phyloP scores from a whole-genome alignment of 2,113 vertebrate genomes.

The Desmodus rotundus region DNA sequence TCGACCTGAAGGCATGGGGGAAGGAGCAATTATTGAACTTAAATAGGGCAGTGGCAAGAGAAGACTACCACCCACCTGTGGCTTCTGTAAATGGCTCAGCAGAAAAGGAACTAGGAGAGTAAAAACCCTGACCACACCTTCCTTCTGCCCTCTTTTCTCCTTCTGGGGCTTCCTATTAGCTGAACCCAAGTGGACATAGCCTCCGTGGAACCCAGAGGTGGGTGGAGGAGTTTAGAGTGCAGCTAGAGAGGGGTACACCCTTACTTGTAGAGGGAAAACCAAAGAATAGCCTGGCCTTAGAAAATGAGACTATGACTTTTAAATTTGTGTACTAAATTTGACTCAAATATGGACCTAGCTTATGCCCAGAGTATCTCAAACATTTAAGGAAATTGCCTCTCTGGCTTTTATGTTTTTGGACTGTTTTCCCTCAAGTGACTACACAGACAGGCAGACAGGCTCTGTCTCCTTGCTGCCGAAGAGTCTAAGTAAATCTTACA shows the following conservation, averaged over 20 bases:
- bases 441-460: neutral
- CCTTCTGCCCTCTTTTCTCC: neutral
- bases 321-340: neutral
- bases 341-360: neutral
- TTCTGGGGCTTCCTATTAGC: neutral
- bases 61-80: neutral
- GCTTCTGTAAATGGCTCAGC: neutral
- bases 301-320: neutral
- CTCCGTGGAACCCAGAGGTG: neutral
- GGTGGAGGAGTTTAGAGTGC: neutral
- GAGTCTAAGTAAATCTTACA: neutral
- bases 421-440: neutral
- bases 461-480: neutral
- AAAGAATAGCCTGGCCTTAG: neutral
- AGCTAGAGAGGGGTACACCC: too few species aligned
- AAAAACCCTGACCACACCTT: neutral
- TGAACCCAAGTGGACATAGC: too few species aligned
- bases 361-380: neutral
- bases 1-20: neutral
- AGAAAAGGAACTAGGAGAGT: neutral
- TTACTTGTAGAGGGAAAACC: neutral
- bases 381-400: neutral
- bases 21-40: neutral
- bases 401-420: neutral
- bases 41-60: neutral